Base-by-base conservation (phyloP, 2,888 invertebrate genomes). In the Synergus itoensis region DNA sequence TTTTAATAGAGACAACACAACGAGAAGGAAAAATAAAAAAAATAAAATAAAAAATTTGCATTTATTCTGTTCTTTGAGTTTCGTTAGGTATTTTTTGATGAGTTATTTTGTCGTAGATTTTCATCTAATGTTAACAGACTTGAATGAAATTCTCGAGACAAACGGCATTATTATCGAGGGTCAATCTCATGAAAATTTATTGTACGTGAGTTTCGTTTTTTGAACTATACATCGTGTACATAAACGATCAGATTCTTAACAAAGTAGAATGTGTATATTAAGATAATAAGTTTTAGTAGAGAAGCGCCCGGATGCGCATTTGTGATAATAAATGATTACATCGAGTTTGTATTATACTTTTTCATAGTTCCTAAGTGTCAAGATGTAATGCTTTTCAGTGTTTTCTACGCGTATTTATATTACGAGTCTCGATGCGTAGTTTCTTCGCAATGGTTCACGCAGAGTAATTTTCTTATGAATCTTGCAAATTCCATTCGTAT, bases 311-410 rank as follows among this genome's bases (percentile, higher is more conserved):
- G 62, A 80, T 77, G 77, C 69, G 79, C 77, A 78, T 82, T 84
- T 78, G 77, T 77, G 78, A 80, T 78, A 63, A 73, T 73, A 79
- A 81, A 80, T 79, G 75, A 82, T 85, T 81, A 84, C 79, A 84
- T 82, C 84, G 82, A 82, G 83, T 81, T 78, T 86, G 82, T 82
- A 82, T 84, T 83, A 79, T 84, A 85, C 73, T 73, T 83, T 84
- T 83, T 80, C 80, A 88, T 89, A 89, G 89, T 89, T 87, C 88
- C 85, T 89, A 88, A 88, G 84, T 79, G 36, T 73, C 73, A 83
- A 84, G 83, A 84, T 81, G 82, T 80, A 82, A 86, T 83, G 76
- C 82, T 86, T 87, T 84, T 84, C 84, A 84, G 80, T 85, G 84
- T 43, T 84, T 73, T 73, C n/a, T 73, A 73, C 73, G 36, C 28